Conservation (phyloP, 2,113 vertebrate genomes). For the Promerops cafer region DNA sequence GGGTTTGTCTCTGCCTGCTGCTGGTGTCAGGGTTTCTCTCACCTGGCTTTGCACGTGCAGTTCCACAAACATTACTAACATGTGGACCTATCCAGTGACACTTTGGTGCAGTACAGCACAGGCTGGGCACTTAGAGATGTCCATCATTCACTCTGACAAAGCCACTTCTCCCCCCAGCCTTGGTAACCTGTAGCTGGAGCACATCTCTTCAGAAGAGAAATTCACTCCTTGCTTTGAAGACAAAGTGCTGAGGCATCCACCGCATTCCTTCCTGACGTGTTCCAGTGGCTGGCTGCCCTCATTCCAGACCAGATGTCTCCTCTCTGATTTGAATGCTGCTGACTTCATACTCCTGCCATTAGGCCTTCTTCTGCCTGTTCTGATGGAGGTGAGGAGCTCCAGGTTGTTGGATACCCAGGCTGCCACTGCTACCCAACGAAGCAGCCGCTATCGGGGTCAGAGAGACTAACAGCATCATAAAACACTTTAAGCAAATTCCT, state of each 20-base stretch:
- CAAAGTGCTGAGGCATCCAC: neutral
- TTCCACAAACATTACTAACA: neutral
- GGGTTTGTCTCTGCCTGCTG: neutral
- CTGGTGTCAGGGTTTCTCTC: neutral
- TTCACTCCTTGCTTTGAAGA: neutral
- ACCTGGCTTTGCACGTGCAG: neutral
- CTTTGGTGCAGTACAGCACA: neutral
- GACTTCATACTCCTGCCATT: neutral
- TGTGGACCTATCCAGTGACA: neutral
- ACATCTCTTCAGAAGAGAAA: neutral
- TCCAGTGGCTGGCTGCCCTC: neutral
- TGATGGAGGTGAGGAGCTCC: neutral
- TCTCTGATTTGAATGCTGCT: neutral
- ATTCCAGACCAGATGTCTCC: conserved; percentile 16
- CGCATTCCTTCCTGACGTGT: neutral
- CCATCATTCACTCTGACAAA: neutral
- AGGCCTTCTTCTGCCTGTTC: neutral
- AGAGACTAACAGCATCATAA: neutral
- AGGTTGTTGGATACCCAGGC: neutral
- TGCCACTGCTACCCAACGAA: neutral
- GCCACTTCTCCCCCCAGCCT: neutral
- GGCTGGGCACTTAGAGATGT: neutral
- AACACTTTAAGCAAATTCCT: neutral
- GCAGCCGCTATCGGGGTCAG: neutral
- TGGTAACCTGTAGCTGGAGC: neutral